A percentile compares a stretch with the other conserved stretches of the same genome.
phyloP scores from a whole-genome alignment of 2,888 invertebrate species.

The Melanchra persicariae region DNA sequence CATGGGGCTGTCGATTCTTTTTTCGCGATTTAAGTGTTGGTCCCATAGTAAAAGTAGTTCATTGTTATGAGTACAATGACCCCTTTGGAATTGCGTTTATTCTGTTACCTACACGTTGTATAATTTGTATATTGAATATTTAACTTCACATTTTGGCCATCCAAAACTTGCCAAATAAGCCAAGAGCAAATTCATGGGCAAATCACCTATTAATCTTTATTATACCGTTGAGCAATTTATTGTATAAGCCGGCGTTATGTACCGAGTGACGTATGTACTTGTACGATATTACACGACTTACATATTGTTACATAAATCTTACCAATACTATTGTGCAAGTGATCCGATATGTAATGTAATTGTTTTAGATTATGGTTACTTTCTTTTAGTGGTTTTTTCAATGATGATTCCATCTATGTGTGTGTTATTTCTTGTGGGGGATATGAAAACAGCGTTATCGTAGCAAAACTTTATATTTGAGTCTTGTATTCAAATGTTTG shows the following conservation, averaged over 20 bases:
- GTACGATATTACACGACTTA: constrained; percentile 56
- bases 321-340: constrained; percentile 58
- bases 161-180: background rate
- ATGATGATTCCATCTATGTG: background rate
- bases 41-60: no score
- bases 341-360: constrained; percentile 51
- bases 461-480: no score
- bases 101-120: no score
- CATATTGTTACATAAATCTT: constrained; percentile 58
- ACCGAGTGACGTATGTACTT: constrained; percentile 42
- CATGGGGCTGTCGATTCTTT: no score
- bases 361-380: constrained; percentile 35
- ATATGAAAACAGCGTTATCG: background rate
- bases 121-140: no score
- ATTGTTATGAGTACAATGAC: no score
- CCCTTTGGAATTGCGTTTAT: no score
- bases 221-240: constrained; percentile 49
- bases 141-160: background rate
- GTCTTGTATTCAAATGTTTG: no score
- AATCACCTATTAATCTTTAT: constrained; percentile 19
- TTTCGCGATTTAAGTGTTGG: no score
- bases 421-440: background rate
- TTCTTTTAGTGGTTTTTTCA: background rate
- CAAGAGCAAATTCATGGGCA: constrained; percentile 32
- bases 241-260: constrained; percentile 56